Conservation (phyloP, 2,888 invertebrate genomes). For the Epistrophe eligans region DNA sequence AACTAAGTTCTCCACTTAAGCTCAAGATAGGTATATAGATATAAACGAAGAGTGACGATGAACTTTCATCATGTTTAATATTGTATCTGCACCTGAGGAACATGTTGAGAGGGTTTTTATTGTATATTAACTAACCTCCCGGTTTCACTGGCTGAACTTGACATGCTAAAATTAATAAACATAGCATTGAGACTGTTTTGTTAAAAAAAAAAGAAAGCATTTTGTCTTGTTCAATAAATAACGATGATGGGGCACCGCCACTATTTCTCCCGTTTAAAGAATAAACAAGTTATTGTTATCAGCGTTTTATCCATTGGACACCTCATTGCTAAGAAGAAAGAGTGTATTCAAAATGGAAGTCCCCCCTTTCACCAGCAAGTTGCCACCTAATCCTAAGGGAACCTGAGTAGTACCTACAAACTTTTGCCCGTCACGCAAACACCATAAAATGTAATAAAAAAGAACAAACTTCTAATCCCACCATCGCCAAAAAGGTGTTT, state of each 20-base stretch:
- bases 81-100: conserved; percentile 7
- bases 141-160: conserved; percentile 63
- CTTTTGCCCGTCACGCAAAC: conserved; percentile 65
- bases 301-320: conserved; percentile 24
- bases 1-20: conserved; percentile 23
- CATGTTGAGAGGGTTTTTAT: conserved; percentile 28
- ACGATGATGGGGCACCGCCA: no score
- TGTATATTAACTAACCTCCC: conserved; percentile 28
- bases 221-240: conserved; percentile 17
- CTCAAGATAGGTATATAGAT: not conserved
- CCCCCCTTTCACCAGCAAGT: not conserved
- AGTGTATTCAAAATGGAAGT: conserved; percentile 55
- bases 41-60: not conserved
- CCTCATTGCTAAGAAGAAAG: conserved; percentile 3
- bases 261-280: not conserved
- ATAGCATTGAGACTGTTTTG: conserved; percentile 51
- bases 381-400: conserved; percentile 16
- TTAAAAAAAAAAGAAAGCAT: conserved; percentile 2
- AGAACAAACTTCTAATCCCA: conserved; percentile 36
- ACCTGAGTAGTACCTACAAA: not conserved
- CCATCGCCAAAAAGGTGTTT: not conserved
- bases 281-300: conserved; percentile 25
- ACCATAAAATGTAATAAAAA: conserved; percentile 66
- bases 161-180: conserved; percentile 66
- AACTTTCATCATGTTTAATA: conserved; percentile 14